Percentiles rank a stretch among this genome's conserved stretches.
phyloP scores from a whole-genome alignment of 2,113 vertebrate species.

The Corynorhinus townsendii region DNA sequence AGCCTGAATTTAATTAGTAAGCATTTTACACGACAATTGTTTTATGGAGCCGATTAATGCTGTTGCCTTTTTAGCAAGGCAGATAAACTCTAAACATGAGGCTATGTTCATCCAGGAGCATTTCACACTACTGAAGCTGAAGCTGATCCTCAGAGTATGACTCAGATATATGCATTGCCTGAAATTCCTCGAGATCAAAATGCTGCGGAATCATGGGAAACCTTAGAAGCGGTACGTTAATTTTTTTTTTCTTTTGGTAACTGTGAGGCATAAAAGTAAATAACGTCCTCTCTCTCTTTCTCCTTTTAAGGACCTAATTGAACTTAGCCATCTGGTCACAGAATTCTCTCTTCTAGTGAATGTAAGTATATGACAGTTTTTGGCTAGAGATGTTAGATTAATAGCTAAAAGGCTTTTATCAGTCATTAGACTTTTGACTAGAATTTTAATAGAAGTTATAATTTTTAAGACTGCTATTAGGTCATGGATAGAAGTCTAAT shows the following conservation, averaged over 20 bases:
- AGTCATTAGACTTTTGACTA: background rate
- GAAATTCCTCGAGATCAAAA: constrained; percentile 92
- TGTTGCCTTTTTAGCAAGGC: constrained; percentile 1
- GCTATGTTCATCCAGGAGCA: constrained; percentile 71
- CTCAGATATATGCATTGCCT: constrained; percentile 85
- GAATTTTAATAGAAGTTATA: constrained; percentile 48
- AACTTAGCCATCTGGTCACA: constrained; percentile 90
- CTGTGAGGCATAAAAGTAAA: background rate
- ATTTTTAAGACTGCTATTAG: constrained; percentile 33
- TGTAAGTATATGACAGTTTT: constrained; percentile 85
- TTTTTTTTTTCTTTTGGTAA: constrained; percentile 25
- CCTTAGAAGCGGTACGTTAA: constrained; percentile 87
- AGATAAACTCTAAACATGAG: constrained; percentile 40
- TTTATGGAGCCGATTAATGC: constrained; percentile 12
- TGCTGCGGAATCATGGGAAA: constrained; percentile 94
- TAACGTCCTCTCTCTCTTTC: constrained; percentile 51
- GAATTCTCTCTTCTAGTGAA: constrained; percentile 91
- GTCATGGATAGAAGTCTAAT: background rate
- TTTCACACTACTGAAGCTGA: constrained; percentile 55
- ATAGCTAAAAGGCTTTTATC: background rate
- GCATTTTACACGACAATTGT: background rate
- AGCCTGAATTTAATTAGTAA: background rate
- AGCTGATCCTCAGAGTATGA: constrained; percentile 64
- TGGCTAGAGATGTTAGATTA: background rate
- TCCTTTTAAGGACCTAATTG: constrained; percentile 90